Percentiles rank a stretch among this genome's conserved stretches.
These are phyloP conservation scores for Hypselothyrea guttata DNA, from an alignment of 2,888 invertebrate species.

Conservation along the genomic window DNA sequence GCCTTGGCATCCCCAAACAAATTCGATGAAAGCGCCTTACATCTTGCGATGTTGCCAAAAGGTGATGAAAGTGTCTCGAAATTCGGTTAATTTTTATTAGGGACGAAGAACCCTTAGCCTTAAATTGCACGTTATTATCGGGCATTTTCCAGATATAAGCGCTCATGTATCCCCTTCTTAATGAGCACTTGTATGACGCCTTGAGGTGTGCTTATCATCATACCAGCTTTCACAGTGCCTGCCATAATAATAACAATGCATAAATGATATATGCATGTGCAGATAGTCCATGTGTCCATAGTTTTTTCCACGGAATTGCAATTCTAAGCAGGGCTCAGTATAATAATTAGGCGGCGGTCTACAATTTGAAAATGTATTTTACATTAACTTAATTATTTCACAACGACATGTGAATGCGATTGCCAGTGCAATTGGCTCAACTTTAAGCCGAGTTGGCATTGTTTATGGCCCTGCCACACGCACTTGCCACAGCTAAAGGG, in stretches of 20 bases:
- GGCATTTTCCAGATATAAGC: conserved; percentile 1
- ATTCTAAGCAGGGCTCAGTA: conserved; percentile 41
- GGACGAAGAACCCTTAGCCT: conserved; percentile 27
- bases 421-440: conserved; percentile 40
- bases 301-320: conserved; percentile 23
- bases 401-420: conserved; percentile 48
- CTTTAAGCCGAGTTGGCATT: conserved; percentile 38
- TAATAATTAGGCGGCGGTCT: conserved; percentile 40
- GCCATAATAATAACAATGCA: neutral
- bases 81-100: conserved; percentile 10
- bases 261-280: conserved; percentile 22
- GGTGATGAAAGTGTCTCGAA: conserved; percentile 48
- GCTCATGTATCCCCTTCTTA: neutral
- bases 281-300: neutral
- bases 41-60: conserved; percentile 38
- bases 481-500: conserved; percentile 32
- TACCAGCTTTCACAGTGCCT: conserved; percentile 21
- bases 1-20: conserved; percentile 19
- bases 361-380: conserved; percentile 69
- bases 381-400: conserved; percentile 72
- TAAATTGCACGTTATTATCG: conserved; percentile 17
- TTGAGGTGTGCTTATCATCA: conserved; percentile 37
- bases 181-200: conserved; percentile 30
- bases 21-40: conserved; percentile 41
- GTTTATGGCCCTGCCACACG: conserved; percentile 67